These are phyloP conservation scores for Adineta ricciae DNA, from an alignment of 2,888 invertebrate species.

Conservation along the genomic window DNA sequence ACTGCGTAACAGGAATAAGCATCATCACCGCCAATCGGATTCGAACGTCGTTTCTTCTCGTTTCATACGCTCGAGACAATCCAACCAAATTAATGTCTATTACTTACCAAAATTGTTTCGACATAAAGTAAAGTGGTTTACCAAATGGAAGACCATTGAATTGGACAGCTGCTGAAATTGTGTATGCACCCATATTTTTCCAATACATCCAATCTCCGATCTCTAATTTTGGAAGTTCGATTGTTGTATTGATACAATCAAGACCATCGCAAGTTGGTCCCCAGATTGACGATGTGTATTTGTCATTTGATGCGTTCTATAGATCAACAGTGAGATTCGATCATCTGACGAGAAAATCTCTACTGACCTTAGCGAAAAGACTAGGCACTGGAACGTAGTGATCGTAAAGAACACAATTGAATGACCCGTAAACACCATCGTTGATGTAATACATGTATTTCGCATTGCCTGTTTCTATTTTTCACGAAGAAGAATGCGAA, in stretches of 20 bases:
- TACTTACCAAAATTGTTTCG: constrained; percentile 1
- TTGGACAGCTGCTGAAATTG: constrained; percentile 75
- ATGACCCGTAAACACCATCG: constrained; percentile 95
- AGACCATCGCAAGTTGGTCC: constrained; percentile 91
- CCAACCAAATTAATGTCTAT: neutral
- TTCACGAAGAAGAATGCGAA: too few species aligned
- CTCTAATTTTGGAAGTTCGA: constrained; percentile 62
- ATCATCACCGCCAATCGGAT: constrained; percentile 17
- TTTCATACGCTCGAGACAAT: neutral
- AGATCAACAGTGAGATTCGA: too few species aligned
- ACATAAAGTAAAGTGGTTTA: neutral
- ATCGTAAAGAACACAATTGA: constrained; percentile 90
- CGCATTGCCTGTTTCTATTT: constrained; percentile 32
- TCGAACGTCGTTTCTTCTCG: neutral
- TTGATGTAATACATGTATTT: constrained; percentile 88
- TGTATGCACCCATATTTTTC: constrained; percentile 86
- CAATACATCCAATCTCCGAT: constrained; percentile 80
- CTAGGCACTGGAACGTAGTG: constrained; percentile 68
- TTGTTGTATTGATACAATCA: constrained; percentile 66
- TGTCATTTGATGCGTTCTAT: neutral
- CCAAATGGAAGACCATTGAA: constrained; percentile 68
- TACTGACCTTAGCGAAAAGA: constrained; percentile 52
- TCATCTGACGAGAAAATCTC: too few species aligned
- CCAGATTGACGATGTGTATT: constrained; percentile 61
- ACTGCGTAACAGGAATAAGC: constrained; percentile 1